A percentile compares a stretch with the other conserved stretches of the same genome.
phyloP scores from a whole-genome alignment of 2,888 invertebrate genomes.

The Eristalinus aeneus region DNA sequence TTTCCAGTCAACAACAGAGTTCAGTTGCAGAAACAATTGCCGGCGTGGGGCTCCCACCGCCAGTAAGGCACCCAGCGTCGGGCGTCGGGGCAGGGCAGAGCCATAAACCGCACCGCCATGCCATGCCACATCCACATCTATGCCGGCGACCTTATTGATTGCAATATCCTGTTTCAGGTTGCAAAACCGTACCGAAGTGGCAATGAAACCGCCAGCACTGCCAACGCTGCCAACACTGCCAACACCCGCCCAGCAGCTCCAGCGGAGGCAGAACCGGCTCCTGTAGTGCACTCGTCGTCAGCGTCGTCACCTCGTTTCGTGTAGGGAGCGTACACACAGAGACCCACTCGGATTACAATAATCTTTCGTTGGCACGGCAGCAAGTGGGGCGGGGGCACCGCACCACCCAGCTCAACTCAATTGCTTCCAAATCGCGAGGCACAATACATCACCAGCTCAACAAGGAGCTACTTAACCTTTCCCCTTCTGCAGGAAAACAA shows the following conservation, averaged over 20 bases:
- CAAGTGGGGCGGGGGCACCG: background rate
- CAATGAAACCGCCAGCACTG: conserved; percentile 16
- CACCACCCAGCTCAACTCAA: conserved; percentile 37
- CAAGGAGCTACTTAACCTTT: conserved; percentile 61
- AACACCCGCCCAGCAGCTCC: too few species aligned
- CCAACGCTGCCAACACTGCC: background rate
- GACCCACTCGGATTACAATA: conserved; percentile 62
- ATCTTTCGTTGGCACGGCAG: conserved; percentile 19
- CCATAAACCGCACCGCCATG: conserved; percentile 37
- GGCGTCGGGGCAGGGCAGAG: background rate
- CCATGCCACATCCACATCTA: conserved; percentile 30
- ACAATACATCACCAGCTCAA: conserved; percentile 62
- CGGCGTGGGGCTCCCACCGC: background rate
- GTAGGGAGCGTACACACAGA: background rate
- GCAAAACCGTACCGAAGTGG: conserved; percentile 60
- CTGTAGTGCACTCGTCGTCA: conserved; percentile 16
- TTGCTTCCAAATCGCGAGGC: conserved; percentile 63
- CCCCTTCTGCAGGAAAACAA: background rate
- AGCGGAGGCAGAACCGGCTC: background rate
- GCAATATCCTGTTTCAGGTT: conserved; percentile 68
- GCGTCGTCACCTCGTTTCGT: conserved; percentile 53
- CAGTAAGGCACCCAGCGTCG: background rate
- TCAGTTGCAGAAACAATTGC: conserved; percentile 65
- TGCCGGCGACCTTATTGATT: conserved; percentile 65
- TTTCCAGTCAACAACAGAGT: conserved; percentile 69